Base-by-base conservation (phyloP, 2,113 vertebrate genomes). In the Neoarius graeffei region DNA sequence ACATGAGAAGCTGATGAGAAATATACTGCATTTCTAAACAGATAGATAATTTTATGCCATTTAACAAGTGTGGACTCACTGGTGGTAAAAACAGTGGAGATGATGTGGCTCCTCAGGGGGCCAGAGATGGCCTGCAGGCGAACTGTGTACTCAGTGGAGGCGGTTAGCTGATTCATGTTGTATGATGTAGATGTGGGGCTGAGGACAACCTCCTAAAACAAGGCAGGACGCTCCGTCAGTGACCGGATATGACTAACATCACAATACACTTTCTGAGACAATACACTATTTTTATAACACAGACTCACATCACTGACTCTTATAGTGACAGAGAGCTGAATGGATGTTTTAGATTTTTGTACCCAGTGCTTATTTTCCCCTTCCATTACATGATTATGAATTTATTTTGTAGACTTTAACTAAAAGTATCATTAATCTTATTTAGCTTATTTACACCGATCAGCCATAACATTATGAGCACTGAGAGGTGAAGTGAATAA, bases 121-220 rank as follows among this genome's bases (percentile, higher is more conserved):
- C 96, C 95, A 0, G 94, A 96, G 59, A 98, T 89, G 0, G 98
- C 97, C 93, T 98, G 97, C 81, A 99, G 94, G 89, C 91, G 96
- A 84, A 96, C 97, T 0, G 93, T 96, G 89, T 99, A 98, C 81
- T 96, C 95, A 0, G 97, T 96, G 87, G 97, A 98, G 25, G 97
- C 95, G 17, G 92, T 97, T 83, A 99, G 95, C 56, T 96, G 96
- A 8, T 93, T 69, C 94, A 99, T 95, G 93, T 93, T 96, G 93
- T 99, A 98, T 14, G 97, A 97, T 35, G 96, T 97, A 0, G 96
- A 94, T 0, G 96, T 96, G 0, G 97, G 97, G 62, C 96, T 94
- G 86, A 99, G 90, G 76, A 98, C 92, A 48, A 99, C 94, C 92
- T 99, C 97, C 98, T 99, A 52, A 25, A 15, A 83, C 89, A 89